A percentile compares a stretch with the other conserved stretches of the same genome.
phyloP scores from a whole-genome alignment of 2,113 vertebrate species.

The Anthoscopus minutus region DNA sequence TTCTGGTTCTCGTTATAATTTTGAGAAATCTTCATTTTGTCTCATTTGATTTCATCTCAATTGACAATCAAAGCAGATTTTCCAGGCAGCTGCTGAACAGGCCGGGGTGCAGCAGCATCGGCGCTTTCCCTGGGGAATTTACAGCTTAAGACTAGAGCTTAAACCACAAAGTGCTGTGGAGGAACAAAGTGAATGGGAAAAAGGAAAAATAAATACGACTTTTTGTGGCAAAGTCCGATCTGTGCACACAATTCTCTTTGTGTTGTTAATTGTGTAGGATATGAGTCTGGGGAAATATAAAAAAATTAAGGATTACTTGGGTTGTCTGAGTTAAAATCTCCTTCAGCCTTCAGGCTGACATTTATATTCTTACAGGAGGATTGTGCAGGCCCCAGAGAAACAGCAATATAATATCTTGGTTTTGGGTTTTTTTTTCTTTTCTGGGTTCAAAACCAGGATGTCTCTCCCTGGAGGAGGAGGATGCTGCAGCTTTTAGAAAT shows the following conservation, averaged over 20 bases:
- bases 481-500: no score
- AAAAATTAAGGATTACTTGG: accelerated
- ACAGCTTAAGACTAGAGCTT: neutral
- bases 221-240: neutral
- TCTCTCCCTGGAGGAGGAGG: neutral
- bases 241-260: neutral
- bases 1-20: neutral
- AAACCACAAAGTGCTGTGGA: neutral
- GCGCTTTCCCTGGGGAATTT: neutral
- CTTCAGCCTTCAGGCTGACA: neutral
- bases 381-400: neutral
- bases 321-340: neutral
- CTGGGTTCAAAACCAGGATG: neutral
- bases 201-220: neutral
- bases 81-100: neutral
- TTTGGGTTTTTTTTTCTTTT: neutral
- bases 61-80: neutral
- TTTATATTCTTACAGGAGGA: neutral
- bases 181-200: neutral
- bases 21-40: neutral
- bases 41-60: neutral
- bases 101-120: neutral
- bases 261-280: neutral
- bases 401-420: accelerated
- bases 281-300: neutral